A percentile compares a stretch with the other conserved stretches of the same genome.
Evolutionary conservation across 2,797 vertebrate genomes (phyloP).

Genomic region (Acridotheres tristis): DNA sequence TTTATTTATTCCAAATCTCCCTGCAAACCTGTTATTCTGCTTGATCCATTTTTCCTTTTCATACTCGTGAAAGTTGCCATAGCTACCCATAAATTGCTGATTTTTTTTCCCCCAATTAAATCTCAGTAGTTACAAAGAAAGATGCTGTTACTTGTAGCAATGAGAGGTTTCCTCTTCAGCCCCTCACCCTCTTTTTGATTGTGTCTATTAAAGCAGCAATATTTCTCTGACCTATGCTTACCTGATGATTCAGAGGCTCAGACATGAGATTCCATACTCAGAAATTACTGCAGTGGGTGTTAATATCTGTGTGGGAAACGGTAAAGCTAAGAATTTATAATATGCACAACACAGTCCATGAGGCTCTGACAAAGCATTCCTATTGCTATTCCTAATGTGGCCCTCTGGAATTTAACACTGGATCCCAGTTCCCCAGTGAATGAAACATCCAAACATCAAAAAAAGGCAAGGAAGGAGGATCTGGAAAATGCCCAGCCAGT

Average conservation of each 20-base stretch:
- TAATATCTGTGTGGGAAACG: not conserved
- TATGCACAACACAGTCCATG: not conserved
- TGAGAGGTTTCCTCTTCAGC: not conserved
- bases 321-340: not conserved
- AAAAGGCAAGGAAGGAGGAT: not conserved
- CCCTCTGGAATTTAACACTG: not conserved
- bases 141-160: not conserved
- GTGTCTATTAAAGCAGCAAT: not conserved
- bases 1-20: conserved; percentile 6
- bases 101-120: not conserved
- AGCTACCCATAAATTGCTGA: not conserved
- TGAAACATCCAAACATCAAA: not conserved
- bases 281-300: not conserved
- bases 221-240: not conserved
- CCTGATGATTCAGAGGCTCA: not conserved
- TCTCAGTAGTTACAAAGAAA: not conserved
- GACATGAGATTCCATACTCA: not conserved
- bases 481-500: not conserved
- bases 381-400: not conserved
- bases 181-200: not conserved
- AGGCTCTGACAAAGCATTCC: not conserved
- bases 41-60: conserved; percentile 8
- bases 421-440: not conserved
- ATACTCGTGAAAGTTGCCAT: not conserved
- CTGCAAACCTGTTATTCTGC: not conserved